Conservation (phyloP, 2,113 vertebrate species). For the Dendropsophus ebraccatus region DNA sequence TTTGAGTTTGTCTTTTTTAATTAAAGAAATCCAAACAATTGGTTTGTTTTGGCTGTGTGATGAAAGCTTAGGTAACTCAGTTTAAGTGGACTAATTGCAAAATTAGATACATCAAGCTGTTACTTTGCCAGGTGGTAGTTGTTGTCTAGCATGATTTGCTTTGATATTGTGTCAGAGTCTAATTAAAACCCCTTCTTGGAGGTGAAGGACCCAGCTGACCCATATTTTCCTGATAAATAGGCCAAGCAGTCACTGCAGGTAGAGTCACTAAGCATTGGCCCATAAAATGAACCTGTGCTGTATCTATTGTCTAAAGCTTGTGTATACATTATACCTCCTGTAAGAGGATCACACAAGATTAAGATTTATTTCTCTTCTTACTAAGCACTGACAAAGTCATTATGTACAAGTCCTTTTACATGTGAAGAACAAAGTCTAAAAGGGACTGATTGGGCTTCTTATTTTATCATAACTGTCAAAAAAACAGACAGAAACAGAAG, state of each 20-base stretch:
- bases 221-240: background rate
- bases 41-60: background rate
- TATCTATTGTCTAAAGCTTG: slow-evolving; percentile 16
- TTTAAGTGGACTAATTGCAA: slow-evolving; percentile 56
- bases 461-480: too few relatives aligned
- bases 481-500: too few relatives aligned
- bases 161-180: slow-evolving; percentile 33
- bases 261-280: background rate
- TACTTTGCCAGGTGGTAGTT: background rate
- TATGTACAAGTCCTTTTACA: slow-evolving; percentile 29
- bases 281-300: background rate
- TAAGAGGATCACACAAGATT: slow-evolving; percentile 55
- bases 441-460: too few relatives aligned
- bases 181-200: slow-evolving; percentile 11
- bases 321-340: background rate
- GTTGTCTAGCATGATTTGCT: background rate
- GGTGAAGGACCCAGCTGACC: slow-evolving; percentile 4
- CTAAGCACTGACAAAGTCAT: slow-evolving; percentile 29
- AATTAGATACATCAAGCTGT: slow-evolving; percentile 23
- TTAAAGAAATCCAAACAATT: slow-evolving; percentile 34
- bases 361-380: slow-evolving; percentile 59
- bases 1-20: slow-evolving; percentile 43
- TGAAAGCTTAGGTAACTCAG: slow-evolving; percentile 9
- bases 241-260: background rate
- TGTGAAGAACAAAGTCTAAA: background rate